Base-by-base conservation (phyloP, 1,140 invertebrate genomes). In the Chymomyza costata region DNA sequence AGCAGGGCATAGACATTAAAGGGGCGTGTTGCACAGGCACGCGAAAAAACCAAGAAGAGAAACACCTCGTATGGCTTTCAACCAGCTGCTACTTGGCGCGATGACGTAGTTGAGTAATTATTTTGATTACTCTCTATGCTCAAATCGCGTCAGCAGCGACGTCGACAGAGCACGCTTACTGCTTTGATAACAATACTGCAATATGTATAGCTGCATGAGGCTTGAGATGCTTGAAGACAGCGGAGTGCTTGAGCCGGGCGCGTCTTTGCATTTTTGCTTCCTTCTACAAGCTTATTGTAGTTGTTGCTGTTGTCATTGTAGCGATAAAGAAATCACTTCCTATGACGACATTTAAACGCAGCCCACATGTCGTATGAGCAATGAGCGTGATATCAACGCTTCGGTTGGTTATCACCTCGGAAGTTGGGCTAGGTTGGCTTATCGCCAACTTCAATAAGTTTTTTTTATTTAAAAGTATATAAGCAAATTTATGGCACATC, bases 291-390 rank as follows among this genome's bases (percentile, higher is more conserved):
- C n/a, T n/a, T n/a, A n/a, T 35, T 17, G 28, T 28, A 40, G 14
- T 40, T 21, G 25, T 32, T 41, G 49, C 6, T 46, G 34, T 15
- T 28, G 31, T 21, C 17, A 51, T 21, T 40, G 39, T 52, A 61
- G 49, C 66, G 71, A 60, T 76, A 78, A 76, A 60, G 54, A 71
- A 78, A 66, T 66, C 54, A 60, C 54, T 76, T 78, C 62, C 71
- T 46, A 66, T 70, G 71, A 68, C 64, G 69, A 53, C 64, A 74
- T 56, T 56, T n/a, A n/a, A n/a, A n/a, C n/a, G n/a, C n/a, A n/a
- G 51, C 49, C 37, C 69, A 74, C 69, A 73, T 73, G 69, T 68
- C 68, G 67, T 69, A 69, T 69, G 54, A 41, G 66, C 60, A 69
- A 69, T 63, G 16, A 37, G 30, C 35, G 57, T 21, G 50, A 2